A percentile compares a stretch with the other conserved stretches of the same genome.
Conservation (phyloP, 2,888 invertebrate genomes). For the Lissocephala sabroskyi region DNA sequence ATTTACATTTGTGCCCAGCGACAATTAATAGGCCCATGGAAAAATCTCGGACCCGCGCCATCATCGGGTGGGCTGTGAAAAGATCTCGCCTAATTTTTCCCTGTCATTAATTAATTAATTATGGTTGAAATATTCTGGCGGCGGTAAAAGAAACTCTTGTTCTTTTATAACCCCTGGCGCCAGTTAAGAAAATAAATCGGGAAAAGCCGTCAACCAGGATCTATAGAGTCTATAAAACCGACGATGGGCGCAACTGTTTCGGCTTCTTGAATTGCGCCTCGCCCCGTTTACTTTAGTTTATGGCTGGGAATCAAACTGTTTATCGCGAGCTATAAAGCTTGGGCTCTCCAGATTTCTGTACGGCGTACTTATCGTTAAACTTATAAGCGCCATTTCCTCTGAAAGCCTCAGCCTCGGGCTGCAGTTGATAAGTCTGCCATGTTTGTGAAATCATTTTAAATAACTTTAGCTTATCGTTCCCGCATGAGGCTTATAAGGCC, state of each 20-base stretch:
- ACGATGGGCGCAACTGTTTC: too few relatives aligned
- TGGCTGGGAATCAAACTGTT: neutral
- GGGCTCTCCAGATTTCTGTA: constrained; percentile 16
- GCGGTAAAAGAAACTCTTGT: neutral
- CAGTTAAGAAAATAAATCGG: too few relatives aligned
- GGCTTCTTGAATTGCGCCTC: neutral
- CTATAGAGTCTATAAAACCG: too few relatives aligned
- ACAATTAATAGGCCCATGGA: constrained; percentile 55
- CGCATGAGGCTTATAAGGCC: too few relatives aligned
- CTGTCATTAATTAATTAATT: constrained; percentile 57
- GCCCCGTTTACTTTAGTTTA: neutral
- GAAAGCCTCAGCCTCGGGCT: too few relatives aligned
- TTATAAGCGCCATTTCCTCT: constrained; percentile 36
- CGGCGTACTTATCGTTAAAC: constrained; percentile 21
- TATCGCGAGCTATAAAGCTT: constrained; percentile 19
- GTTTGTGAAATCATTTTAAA: too few relatives aligned
- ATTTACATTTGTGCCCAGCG: constrained; percentile 54
- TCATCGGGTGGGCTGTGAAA: constrained; percentile 44
- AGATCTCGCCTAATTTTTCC: constrained; percentile 57
- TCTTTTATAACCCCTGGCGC: constrained; percentile 30
- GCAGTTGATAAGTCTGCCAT: too few relatives aligned
- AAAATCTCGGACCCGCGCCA: constrained; percentile 41
- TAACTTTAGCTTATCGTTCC: too few relatives aligned
- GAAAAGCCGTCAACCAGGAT: too few relatives aligned
- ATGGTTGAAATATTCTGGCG: constrained; percentile 15